phyloP scores from a whole-genome alignment of 2,113 vertebrate genomes.

The Actenoides hombroni region DNA sequence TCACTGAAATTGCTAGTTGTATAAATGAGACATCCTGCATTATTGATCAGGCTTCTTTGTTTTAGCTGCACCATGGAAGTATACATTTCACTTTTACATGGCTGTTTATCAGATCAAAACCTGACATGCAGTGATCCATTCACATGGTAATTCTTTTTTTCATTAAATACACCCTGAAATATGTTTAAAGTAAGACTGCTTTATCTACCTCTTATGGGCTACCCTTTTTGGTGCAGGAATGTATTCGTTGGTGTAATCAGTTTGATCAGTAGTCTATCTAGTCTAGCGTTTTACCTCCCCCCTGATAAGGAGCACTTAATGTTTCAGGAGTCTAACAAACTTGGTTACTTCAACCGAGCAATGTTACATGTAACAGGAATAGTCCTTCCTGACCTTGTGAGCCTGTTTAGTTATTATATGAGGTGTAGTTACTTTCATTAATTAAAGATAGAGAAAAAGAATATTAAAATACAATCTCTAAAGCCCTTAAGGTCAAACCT shows the following conservation, averaged over 20 bases:
- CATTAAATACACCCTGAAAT: not conserved
- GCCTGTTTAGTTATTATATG: not conserved
- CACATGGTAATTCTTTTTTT: not conserved
- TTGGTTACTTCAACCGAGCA: not conserved
- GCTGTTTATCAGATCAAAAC: not conserved
- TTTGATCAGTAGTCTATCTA: not conserved
- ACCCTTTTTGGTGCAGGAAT: not conserved
- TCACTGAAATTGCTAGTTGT: constrained; percentile 38
- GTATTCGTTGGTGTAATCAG: not conserved
- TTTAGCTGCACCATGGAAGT: constrained; percentile 16
- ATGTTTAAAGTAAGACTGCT: not conserved
- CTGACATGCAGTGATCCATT: not conserved
- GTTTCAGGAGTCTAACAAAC: not conserved
- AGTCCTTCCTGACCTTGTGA: not conserved
- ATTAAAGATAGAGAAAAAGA: constrained; percentile 15
- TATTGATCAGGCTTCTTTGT: constrained; percentile 62
- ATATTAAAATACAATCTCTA: constrained; percentile 11
- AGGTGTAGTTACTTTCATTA: not conserved
- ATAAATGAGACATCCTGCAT: constrained; percentile 60
- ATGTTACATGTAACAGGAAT: not conserved
- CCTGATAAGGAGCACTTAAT: not conserved
- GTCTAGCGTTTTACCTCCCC: not conserved
- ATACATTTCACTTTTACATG: not conserved
- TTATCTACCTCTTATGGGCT: not conserved
- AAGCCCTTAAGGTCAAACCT: constrained; percentile 20